Percentiles rank a stretch among this genome's conserved stretches.
Evolutionary conservation across 2,888 invertebrate species (phyloP).

Genomic region (Pristionchus arcanus): DNA sequence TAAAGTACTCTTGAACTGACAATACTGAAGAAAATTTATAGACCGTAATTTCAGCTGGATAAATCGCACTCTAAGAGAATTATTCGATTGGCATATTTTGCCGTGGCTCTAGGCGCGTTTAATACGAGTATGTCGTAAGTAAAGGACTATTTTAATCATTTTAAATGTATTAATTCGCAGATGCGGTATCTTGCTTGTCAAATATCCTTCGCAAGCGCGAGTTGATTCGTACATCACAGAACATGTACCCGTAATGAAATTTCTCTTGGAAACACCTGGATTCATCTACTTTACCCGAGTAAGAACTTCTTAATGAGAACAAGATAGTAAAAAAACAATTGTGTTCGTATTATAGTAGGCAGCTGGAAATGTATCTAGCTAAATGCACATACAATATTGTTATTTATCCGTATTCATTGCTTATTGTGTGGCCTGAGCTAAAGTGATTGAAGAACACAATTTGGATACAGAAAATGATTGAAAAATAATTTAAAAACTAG

Average conservation of each 20-base stretch:
- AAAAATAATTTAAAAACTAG: neutral
- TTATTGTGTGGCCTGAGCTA: neutral
- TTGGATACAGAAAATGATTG: neutral
- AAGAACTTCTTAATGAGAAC: neutral
- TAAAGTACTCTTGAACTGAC: neutral
- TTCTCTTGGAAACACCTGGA: neutral
- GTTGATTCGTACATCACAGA: neutral
- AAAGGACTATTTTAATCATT: neutral
- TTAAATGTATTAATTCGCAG: neutral
- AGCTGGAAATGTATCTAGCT: too few relatives aligned
- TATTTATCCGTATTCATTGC: neutral
- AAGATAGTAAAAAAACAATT: too few relatives aligned
- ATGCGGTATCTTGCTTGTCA: neutral
- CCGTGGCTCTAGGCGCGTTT: neutral
- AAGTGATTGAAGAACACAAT: neutral
- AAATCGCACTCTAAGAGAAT: neutral
- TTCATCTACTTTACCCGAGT: neutral
- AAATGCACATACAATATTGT: too few relatives aligned
- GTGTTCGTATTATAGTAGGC: neutral
- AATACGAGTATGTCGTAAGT: slow-evolving; percentile 24
- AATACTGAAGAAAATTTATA: neutral
- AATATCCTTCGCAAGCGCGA: neutral
- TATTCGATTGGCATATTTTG: neutral
- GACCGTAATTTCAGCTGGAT: neutral
- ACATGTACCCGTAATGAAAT: neutral